Evolutionary conservation across 2,113 vertebrate genomes (phyloP).

Genomic region (Lipophrys pholis): DNA sequence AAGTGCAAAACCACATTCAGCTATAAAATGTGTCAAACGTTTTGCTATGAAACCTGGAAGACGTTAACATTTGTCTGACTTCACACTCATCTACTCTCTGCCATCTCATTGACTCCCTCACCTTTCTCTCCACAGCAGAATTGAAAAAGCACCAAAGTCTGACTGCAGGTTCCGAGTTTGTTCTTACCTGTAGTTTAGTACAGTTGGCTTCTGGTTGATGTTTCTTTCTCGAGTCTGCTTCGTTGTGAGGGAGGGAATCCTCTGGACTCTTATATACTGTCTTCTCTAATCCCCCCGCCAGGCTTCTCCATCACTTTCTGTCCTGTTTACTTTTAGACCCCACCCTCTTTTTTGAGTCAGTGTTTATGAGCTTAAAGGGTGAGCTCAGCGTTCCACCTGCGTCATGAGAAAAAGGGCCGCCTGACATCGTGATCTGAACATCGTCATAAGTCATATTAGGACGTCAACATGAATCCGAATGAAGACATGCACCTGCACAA

Average conservation of each 20-base stretch:
- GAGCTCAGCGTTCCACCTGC: neutral
- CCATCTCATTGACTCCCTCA: neutral
- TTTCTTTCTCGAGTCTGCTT: slow-evolving; percentile 25
- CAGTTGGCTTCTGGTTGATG: neutral
- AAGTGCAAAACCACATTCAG: neutral
- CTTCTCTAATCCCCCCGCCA: slow-evolving; percentile 41
- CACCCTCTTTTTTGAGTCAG: neutral
- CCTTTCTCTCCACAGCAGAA: neutral
- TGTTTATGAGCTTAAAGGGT: slow-evolving; percentile 28
- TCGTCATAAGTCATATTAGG: neutral
- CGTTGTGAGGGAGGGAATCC: neutral
- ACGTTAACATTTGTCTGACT: neutral
- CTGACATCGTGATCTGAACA: slow-evolving; percentile 50
- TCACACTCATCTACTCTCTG: neutral
- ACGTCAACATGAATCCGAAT: neutral
- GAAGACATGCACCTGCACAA: neutral
- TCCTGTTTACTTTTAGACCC: slow-evolving; percentile 1
- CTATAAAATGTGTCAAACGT: neutral
- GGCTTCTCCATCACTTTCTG: slow-evolving; percentile 7
- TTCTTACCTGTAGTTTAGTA: slow-evolving; percentile 55
- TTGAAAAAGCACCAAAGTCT: slow-evolving; percentile 2
- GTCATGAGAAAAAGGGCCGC: slow-evolving; percentile 1
- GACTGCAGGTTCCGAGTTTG: neutral
- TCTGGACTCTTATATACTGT: slow-evolving; percentile 51
- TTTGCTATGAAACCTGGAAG: neutral